A percentile compares a stretch with the other conserved stretches of the same genome.
phyloP scores from a whole-genome alignment of 2,797 vertebrate species.

The Mastacembelus armatus region DNA sequence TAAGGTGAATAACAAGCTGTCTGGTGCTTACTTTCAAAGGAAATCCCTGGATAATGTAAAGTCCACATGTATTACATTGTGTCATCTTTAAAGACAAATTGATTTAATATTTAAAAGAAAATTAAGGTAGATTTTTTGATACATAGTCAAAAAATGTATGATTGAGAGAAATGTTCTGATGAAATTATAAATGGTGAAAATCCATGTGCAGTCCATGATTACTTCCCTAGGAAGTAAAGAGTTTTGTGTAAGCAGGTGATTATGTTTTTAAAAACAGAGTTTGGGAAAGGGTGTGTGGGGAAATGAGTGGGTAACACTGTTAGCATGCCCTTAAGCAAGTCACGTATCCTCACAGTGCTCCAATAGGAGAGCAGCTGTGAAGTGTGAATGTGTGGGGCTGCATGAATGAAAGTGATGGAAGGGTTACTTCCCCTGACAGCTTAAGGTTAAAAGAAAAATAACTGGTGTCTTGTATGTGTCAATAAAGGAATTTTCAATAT shows the following conservation, averaged over 20 bases:
- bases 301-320: conserved; percentile 28
- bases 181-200: neutral
- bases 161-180: neutral
- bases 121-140: neutral
- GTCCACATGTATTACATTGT: neutral
- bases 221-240: neutral
- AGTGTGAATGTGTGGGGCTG: conserved; percentile 14
- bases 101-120: neutral
- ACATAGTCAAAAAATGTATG: neutral
- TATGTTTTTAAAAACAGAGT: conserved; percentile 7
- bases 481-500: neutral
- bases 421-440: no score
- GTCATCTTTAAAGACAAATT: neutral
- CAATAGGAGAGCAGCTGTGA: conserved; percentile 12
- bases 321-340: conserved; percentile 27
- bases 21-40: conserved; percentile 4
- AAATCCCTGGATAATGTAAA: conserved; percentile 1
- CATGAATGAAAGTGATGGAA: conserved; percentile 6
- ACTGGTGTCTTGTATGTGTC: neutral
- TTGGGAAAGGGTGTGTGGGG: conserved; percentile 17
- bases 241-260: conserved; percentile 8
- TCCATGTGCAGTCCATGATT: conserved; percentile 1
- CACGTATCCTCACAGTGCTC: conserved; percentile 6
- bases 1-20: conserved; percentile 46
- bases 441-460: no score